Conservation (phyloP, 2,797 vertebrate species). For the Sebastes oblongus region DNA sequence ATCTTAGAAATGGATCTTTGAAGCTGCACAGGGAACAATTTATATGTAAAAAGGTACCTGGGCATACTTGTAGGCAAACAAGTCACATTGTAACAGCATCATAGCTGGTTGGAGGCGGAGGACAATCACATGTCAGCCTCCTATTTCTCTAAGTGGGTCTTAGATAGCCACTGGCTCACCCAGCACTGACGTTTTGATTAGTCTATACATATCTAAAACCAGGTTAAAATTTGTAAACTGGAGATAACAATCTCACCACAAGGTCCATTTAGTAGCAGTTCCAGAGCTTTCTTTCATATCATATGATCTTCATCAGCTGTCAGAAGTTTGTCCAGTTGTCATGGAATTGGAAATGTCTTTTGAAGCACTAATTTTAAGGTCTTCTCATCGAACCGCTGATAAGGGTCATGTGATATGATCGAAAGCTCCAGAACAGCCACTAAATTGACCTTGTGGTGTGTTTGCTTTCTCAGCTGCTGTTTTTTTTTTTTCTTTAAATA, state of each 20-base stretch:
- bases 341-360: background rate
- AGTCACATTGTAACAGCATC: background rate
- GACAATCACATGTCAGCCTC: background rate
- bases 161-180: background rate
- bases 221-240: background rate
- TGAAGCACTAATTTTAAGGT: background rate
- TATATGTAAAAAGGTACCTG: background rate
- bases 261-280: background rate
- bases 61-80: background rate
- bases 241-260: background rate
- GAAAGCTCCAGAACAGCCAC: background rate
- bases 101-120: background rate
- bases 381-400: background rate
- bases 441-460: background rate
- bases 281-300: background rate
- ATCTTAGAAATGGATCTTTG: slow-evolving; percentile 7
- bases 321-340: background rate
- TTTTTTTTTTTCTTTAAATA: background rate
- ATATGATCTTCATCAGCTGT: background rate
- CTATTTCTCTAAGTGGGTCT: background rate
- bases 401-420: background rate
- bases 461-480: background rate
- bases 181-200: background rate
- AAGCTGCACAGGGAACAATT: background rate
- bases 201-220: background rate